Evolutionary conservation across 2,888 invertebrate species (phyloP), one percentile per base, ranked within the genome.

Genomic region (Heteropelma amictum): DNA sequence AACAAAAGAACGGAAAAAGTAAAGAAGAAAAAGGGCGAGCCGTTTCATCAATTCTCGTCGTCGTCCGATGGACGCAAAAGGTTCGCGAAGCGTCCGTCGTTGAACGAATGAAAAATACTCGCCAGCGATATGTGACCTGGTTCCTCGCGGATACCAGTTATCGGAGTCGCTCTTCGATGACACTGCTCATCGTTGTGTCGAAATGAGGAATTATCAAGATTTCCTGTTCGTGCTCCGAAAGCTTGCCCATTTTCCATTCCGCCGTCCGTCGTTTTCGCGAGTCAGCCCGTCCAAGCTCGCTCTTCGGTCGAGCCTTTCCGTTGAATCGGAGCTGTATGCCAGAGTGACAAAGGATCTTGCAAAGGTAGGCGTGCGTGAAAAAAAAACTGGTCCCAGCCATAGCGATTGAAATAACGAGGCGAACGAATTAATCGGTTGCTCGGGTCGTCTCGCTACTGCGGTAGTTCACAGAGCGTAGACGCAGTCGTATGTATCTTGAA

Each of bases 371-470:
- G 3, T 10, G 35, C 4, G 42, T 45, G 51, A 58, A 51, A 69
- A 58, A 63, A 58, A 54, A 72, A 72, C 67, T 72, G 56, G 67
- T 65, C 74, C 14, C 49, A 30, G 28, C 40, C 35, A 30, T 42
- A 51, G 51, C 77, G 63, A 78, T 77, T 77, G 77, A 76, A 80
- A 68, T 72, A 79, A 80, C 74, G 73, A 77, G 77, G 54, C 64
- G 72, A 77, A 78, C 72, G 79, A 80, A 79, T 80, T 77, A 79
- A 78, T 79, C 78, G 68, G 68, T 42, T 53, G 61, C 63, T 68
- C n/a, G 6, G 5, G 58, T 40, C 14, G 61, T 42, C 51, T 67
- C n/a, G 60, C 40, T 60, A 21, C 47, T 21, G 30, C 42, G 14
- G 54, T 51, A 35, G 12, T 17, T 38, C 5, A 51, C 14, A 45